Conservation (phyloP, 2,888 invertebrate genomes). For the Plemyria rubiginata region DNA sequence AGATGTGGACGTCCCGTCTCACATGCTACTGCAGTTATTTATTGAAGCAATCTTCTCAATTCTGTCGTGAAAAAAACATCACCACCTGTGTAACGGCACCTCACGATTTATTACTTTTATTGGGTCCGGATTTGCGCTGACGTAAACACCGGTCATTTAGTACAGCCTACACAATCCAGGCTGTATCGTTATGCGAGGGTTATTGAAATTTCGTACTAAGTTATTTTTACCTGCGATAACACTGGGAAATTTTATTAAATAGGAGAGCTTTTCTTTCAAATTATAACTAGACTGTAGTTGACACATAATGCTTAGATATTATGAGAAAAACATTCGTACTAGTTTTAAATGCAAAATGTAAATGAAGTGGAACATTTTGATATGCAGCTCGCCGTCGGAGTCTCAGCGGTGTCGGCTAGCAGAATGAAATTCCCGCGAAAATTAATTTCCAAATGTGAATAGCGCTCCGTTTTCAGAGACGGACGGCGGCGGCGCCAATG, state of each 20-base stretch:
- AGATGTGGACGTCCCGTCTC: constrained; percentile 63
- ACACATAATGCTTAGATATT: constrained; percentile 23
- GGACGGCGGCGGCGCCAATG: constrained; percentile 66
- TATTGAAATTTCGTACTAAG: constrained; percentile 33
- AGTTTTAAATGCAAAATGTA: constrained; percentile 35
- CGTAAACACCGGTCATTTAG: constrained; percentile 50
- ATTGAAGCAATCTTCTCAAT: constrained; percentile 75
- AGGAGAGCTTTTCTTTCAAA: constrained; percentile 43
- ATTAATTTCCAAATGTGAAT: constrained; percentile 71
- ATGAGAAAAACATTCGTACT: constrained; percentile 12
- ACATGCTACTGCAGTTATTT: constrained; percentile 71
- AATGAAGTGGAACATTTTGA: constrained; percentile 30
- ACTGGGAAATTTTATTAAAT: not conserved
- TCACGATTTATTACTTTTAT: constrained; percentile 71
- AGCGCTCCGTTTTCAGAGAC: constrained; percentile 62
- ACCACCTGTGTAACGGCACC: constrained; percentile 64
- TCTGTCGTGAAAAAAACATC: constrained; percentile 58
- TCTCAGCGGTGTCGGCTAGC: constrained; percentile 38
- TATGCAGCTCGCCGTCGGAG: constrained; percentile 38
- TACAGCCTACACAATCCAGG: constrained; percentile 39
- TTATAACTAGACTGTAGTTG: constrained; percentile 1
- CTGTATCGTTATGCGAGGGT: constrained; percentile 39
- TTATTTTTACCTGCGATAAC: constrained; percentile 27
- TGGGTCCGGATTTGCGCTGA: constrained; percentile 62
- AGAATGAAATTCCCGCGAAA: constrained; percentile 63